Evolutionary conservation across 1,140 invertebrate species (phyloP), one percentile per base, ranked within the genome.

Genomic region (Zaprionus camerounensis): DNA sequence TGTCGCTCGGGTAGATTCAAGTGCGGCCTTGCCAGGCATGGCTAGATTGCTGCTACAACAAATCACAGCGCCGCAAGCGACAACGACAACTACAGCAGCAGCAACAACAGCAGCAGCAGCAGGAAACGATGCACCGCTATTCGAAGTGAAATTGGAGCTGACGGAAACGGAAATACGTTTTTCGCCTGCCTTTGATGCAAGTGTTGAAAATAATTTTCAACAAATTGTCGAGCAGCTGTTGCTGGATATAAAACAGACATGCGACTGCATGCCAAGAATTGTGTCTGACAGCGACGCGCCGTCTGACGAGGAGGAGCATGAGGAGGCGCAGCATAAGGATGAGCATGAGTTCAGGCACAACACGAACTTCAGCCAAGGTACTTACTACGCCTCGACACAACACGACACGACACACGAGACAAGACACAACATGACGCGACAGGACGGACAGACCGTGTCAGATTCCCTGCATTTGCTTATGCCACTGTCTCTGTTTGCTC

Each of bases 141-240:
- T 92, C 79, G 91, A 92, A 82, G 91, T 92, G 53, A 91, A 92
- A 92, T 83, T 92, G 81, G 90, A 91, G 75, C 81, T 92, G 82
- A 77, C 84, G 77, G 84, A 92, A 83, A 81, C 82, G 77, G 91
- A 86, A 91, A 91, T 92, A 91, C 82, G 68, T 78, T 92, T 92
- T 81, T 82, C 81, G 74, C 91, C 91, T 71, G 87, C 82, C 69
- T 91, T 92, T 78, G 87, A 91, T 73, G 77, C 75, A 75, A 91
- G 91, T 86, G 88, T 78, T 72, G 81, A 91, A 83, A 91, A 91
- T 82, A 92, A 91, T 91, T 92, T 92, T 85, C 91, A 92, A 85
- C 91, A 92, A 88, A 92, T 92, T 85, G 91, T 92, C 71, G 85
- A 92, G 81, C 91, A 92, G 81, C 88, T 92, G 83, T 82, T 92